A percentile compares a stretch with the other conserved stretches of the same genome.
Evolutionary conservation across 2,113 vertebrate species (phyloP).

Genomic region (Pedionomus torquatus): DNA sequence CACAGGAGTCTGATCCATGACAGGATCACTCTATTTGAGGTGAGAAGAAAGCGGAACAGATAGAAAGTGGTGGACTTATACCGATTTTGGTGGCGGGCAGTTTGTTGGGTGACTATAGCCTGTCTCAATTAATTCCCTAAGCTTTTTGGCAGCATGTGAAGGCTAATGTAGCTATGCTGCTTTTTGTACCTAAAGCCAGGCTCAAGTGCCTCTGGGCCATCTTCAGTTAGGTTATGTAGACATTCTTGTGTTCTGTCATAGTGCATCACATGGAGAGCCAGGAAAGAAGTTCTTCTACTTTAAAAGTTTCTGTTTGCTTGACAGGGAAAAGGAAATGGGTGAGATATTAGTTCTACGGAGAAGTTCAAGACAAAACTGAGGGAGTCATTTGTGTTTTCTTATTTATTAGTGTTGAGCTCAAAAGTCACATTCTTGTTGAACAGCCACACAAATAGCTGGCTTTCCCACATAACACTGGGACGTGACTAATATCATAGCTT

Average conservation of each 20-base stretch:
- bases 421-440: not conserved
- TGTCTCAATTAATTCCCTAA: not conserved
- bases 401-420: not conserved
- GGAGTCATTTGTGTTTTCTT: not conserved
- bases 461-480: not conserved
- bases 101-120: not conserved
- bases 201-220: not conserved
- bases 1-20: not conserved
- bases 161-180: fast-evolving
- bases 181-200: not conserved
- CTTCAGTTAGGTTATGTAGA: not conserved
- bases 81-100: not conserved
- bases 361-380: not conserved
- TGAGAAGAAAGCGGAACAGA: not conserved
- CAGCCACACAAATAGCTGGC: not conserved
- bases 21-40: not conserved
- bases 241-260: not conserved
- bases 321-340: fast-evolving
- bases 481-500: not conserved
- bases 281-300: not conserved
- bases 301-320: not conserved
- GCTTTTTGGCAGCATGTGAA: not conserved
- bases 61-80: not conserved
- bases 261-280: not conserved
- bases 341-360: not conserved